Evolutionary conservation across 2,113 vertebrate species (phyloP).

Genomic region (Taurulus bubalis): DNA sequence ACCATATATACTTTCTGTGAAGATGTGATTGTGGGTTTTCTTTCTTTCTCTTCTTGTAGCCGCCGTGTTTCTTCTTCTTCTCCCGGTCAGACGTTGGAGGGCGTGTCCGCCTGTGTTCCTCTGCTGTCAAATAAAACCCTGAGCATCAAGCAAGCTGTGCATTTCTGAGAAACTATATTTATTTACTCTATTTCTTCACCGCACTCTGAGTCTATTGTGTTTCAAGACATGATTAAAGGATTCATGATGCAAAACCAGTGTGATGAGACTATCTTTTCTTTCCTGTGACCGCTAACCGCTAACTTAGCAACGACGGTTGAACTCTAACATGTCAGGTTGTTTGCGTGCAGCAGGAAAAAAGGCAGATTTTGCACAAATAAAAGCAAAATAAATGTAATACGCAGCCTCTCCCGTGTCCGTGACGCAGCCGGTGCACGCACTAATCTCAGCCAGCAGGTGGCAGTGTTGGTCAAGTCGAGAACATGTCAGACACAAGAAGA

Average conservation of each 20-base stretch:
- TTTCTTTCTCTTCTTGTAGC: slow-evolving; percentile 34
- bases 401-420: slow-evolving; percentile 1
- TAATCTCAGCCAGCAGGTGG: slow-evolving; percentile 59
- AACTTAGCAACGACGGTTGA: no score
- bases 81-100: slow-evolving; percentile 20
- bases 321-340: neutral
- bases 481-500: no score
- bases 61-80: slow-evolving; percentile 21
- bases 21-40: slow-evolving; percentile 79
- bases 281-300: neutral
- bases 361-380: slow-evolving; percentile 33
- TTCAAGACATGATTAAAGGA: slow-evolving; percentile 72
- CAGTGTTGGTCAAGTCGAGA: slow-evolving; percentile 52
- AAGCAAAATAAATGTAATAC: slow-evolving; percentile 6
- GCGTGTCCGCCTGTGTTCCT: slow-evolving; percentile 41
- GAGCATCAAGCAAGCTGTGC: slow-evolving; percentile 62
- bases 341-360: slow-evolving; percentile 16
- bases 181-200: slow-evolving; percentile 69
- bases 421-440: slow-evolving; percentile 6
- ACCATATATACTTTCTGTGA: slow-evolving; percentile 78
- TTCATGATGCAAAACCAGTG: slow-evolving; percentile 60
- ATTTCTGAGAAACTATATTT: slow-evolving; percentile 72
- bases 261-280: slow-evolving; percentile 36
- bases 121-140: slow-evolving; percentile 73
- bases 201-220: slow-evolving; percentile 64